These are phyloP conservation scores for Entomobrya multifasciata DNA, from an alignment of 2,888 invertebrate species.

Conservation along the genomic window DNA sequence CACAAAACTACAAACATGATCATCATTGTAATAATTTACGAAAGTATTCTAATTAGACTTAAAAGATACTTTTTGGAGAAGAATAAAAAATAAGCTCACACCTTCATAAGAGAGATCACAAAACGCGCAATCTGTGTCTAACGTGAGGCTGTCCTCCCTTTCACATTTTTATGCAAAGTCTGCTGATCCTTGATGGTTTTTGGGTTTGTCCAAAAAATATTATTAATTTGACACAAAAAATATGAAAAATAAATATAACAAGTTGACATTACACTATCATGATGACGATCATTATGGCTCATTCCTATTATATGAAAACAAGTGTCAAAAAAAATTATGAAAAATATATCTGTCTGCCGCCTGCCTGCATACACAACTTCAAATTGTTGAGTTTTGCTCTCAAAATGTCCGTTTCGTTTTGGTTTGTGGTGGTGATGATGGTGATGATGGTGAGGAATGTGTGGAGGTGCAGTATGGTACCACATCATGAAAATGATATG, in stretches of 20 bases:
- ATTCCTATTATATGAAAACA: neutral
- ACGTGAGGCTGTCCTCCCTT: constrained; percentile 51
- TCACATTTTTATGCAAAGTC: constrained; percentile 24
- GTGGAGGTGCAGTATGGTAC: constrained; percentile 24
- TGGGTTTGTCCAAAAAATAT: constrained; percentile 45
- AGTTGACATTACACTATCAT: neutral
- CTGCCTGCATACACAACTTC: no score
- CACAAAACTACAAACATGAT: no score
- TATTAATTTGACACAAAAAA: constrained; percentile 19
- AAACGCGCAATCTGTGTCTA: neutral
- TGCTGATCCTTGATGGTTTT: neutral
- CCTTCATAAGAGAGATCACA: neutral
- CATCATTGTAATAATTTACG: constrained; percentile 51
- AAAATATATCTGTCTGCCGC: no score
- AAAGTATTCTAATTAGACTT: constrained; percentile 51
- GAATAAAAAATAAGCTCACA: constrained; percentile 6
- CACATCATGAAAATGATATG: neutral
- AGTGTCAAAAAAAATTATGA: constrained; percentile 3
- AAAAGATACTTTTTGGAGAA: constrained; percentile 1
- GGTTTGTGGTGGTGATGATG: constrained; percentile 46
- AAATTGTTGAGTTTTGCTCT: constrained; percentile 52
- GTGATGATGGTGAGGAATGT: neutral
- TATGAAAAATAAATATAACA: constrained; percentile 25
- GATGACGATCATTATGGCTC: neutral
- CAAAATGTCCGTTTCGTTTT: constrained; percentile 57